Conservation (phyloP, 2,113 vertebrate genomes). For the Hemiscyllium ocellatum region DNA sequence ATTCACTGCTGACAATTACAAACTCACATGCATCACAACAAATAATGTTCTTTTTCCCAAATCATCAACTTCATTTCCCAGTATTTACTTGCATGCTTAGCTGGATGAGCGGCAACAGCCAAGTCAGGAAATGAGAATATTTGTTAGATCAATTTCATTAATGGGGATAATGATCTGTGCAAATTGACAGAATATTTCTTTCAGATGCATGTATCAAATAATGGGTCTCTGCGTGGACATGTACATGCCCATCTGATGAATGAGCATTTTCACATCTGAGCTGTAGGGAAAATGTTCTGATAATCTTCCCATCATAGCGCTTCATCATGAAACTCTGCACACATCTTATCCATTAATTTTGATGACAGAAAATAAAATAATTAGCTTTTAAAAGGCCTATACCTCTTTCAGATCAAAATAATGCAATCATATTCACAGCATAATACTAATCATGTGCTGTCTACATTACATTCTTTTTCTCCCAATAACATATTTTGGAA, state of each 20-base stretch:
- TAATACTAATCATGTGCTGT: not conserved
- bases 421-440: not conserved
- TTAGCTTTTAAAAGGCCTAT: not conserved
- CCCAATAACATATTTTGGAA: not conserved
- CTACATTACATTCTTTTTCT: not conserved
- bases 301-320: not conserved
- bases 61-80: too few relatives aligned
- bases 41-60: too few relatives aligned
- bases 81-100: too few relatives aligned
- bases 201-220: not conserved
- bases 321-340: not conserved
- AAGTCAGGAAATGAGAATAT: not conserved
- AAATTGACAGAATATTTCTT: not conserved
- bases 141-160: not conserved
- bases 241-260: not conserved
- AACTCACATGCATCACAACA: too few relatives aligned
- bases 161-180: not conserved
- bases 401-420: too few relatives aligned
- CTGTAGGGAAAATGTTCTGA: not conserved
- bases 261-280: not conserved
- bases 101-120: not conserved
- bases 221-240: not conserved
- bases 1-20: too few relatives aligned
- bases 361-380: not conserved
- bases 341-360: not conserved